A percentile compares a stretch with the other conserved stretches of the same genome.
Evolutionary conservation across 2,113 vertebrate species (phyloP).

Genomic region (Tinamus guttatus): DNA sequence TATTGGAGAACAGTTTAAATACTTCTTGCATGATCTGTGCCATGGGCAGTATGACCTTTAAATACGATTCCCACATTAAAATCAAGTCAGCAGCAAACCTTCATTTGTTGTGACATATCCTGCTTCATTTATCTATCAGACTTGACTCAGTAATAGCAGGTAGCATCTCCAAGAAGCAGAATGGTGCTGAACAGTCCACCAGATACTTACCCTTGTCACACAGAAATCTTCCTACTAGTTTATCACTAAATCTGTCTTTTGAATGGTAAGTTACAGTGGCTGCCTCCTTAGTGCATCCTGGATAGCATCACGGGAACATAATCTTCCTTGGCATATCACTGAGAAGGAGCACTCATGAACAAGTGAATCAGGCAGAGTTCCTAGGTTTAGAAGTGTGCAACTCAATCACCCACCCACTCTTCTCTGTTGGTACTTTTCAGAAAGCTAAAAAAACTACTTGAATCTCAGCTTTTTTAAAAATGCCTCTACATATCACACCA

Average conservation of each 20-base stretch:
- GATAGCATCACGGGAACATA: neutral
- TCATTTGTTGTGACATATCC: neutral
- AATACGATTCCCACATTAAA: neutral
- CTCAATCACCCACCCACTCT: neutral
- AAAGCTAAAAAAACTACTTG: neutral
- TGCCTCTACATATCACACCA: neutral
- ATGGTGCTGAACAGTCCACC: neutral
- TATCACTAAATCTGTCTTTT: neutral
- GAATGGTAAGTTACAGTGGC: neutral
- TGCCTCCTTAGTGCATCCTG: neutral
- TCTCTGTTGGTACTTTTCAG: neutral
- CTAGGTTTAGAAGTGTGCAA: neutral
- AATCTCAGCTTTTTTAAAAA: neutral
- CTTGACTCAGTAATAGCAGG: neutral
- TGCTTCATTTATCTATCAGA: neutral
- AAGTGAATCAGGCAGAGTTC: neutral
- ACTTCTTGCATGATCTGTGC: neutral
- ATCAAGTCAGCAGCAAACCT: neutral
- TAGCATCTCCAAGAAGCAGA: neutral
- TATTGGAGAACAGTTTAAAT: neutral
- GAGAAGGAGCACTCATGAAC: neutral
- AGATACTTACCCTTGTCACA: neutral
- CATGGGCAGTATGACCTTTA: neutral
- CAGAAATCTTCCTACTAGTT: neutral
- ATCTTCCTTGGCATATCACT: neutral